phyloP scores from a whole-genome alignment of 2,888 invertebrate species.

The Omphaloscelis lunosa region DNA sequence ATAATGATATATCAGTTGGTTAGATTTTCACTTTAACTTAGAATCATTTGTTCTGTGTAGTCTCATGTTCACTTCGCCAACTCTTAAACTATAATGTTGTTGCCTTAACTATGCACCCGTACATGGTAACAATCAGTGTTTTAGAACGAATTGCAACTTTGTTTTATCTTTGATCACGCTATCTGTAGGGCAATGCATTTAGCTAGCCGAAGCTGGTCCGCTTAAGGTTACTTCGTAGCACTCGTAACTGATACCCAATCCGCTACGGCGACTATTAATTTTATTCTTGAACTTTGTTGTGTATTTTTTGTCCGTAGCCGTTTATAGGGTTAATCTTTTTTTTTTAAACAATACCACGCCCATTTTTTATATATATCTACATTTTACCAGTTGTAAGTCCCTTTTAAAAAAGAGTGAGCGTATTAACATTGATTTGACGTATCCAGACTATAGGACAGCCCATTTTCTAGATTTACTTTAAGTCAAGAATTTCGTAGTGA shows the following conservation, averaged over 20 bases:
- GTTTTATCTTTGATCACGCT: constrained; percentile 23
- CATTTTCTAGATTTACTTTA: too few species aligned
- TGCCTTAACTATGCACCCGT: constrained; percentile 14
- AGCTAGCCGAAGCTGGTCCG: constrained; percentile 39
- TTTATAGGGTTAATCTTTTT: neutral
- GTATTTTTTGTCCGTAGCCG: neutral
- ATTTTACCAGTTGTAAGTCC: neutral
- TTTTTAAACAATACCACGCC: neutral
- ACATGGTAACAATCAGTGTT: constrained; percentile 20
- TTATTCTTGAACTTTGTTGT: neutral
- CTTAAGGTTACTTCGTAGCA: constrained; percentile 31
- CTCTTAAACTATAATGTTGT: too few species aligned
- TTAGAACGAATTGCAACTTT: constrained; percentile 35
- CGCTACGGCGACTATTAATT: constrained; percentile 8
- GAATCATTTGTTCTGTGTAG: too few species aligned
- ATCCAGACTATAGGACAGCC: too few species aligned
- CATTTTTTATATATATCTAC: neutral
- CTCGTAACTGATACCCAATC: neutral
- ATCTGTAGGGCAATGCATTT: constrained; percentile 13
- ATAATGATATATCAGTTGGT: too few species aligned
- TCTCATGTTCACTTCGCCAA: neutral
- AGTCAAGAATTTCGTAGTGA: too few species aligned
- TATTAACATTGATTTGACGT: too few species aligned
- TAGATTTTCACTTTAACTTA: too few species aligned
- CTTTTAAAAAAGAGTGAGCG: too few species aligned